Conservation (phyloP, 2,797 vertebrate species). For the Danionella dracula region DNA sequence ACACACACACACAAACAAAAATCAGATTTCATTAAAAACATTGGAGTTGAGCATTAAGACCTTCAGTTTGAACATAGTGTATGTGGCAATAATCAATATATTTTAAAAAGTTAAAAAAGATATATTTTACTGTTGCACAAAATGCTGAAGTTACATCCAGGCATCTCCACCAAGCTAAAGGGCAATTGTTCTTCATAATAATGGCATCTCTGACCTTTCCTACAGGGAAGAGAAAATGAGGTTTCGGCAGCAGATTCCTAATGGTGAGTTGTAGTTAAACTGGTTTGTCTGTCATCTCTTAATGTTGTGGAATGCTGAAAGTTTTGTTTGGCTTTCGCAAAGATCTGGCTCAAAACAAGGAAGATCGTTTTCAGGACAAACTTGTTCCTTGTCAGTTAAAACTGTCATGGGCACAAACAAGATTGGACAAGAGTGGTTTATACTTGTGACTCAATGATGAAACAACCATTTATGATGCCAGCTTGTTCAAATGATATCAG, state of each 20-base stretch:
- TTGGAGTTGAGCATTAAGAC: too few species aligned
- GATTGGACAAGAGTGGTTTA: neutral
- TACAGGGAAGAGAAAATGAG: constrained; percentile 8
- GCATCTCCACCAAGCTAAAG: neutral
- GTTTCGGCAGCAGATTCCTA: constrained; percentile 3
- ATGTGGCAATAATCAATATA: too few species aligned
- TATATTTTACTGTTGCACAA: neutral
- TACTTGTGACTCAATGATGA: neutral
- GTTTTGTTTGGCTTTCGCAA: neutral
- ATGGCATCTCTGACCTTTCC: constrained; percentile 29
- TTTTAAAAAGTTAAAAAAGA: neutral
- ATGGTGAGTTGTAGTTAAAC: neutral
- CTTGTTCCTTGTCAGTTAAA: neutral
- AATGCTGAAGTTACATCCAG: neutral
- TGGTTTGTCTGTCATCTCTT: neutral
- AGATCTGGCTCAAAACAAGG: neutral
- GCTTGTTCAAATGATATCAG: neutral
- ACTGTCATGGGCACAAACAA: neutral
- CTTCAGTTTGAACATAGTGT: too few species aligned
- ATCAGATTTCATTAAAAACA: too few species aligned
- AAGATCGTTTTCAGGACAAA: neutral
- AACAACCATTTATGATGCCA: neutral
- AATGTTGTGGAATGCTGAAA: neutral
- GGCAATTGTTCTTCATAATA: neutral
- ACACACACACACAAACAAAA: too few species aligned